Percentiles rank a stretch among this genome's conserved stretches.
Evolutionary conservation across 1,140 invertebrate genomes (phyloP).

Genomic region (Brachionus calyciflorus): DNA sequence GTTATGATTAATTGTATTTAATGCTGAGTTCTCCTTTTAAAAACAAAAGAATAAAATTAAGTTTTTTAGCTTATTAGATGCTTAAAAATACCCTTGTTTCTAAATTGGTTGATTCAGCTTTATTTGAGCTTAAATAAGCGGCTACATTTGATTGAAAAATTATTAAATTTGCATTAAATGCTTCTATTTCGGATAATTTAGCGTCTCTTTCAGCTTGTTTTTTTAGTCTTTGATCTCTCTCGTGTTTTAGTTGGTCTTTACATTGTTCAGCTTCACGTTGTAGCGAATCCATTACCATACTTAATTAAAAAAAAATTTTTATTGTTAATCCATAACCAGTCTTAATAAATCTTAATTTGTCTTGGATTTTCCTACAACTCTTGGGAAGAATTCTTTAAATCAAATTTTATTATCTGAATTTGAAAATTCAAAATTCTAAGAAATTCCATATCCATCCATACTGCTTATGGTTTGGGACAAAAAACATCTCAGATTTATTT

Average conservation of each 20-base stretch:
- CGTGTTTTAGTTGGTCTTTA: conserved; percentile 33
- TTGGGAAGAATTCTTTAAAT: too few species aligned
- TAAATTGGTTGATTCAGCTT: not conserved
- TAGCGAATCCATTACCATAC: conserved; percentile 39
- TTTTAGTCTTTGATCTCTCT: not conserved
- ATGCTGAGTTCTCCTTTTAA: not conserved
- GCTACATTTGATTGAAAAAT: conserved; percentile 31
- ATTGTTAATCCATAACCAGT: too few species aligned
- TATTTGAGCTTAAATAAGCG: conserved; percentile 6
- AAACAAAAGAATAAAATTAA: not conserved
- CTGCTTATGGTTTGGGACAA: too few species aligned
- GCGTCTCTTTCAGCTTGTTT: conserved; percentile 23
- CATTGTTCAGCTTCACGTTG: conserved; percentile 33
- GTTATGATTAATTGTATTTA: not conserved
- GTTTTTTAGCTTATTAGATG: not conserved
- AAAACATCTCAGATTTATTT: too few species aligned
- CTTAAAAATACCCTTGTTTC: not conserved
- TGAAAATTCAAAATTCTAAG: too few species aligned
- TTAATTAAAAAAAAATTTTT: too few species aligned
- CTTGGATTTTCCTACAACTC: too few species aligned
- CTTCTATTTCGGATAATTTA: conserved; percentile 19
- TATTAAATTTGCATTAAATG: conserved; percentile 39
- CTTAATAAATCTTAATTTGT: too few species aligned
- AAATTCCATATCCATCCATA: too few species aligned
- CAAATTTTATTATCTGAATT: too few species aligned